Conservation (phyloP, 2,888 invertebrate species). For the Abrostola triplasia region DNA sequence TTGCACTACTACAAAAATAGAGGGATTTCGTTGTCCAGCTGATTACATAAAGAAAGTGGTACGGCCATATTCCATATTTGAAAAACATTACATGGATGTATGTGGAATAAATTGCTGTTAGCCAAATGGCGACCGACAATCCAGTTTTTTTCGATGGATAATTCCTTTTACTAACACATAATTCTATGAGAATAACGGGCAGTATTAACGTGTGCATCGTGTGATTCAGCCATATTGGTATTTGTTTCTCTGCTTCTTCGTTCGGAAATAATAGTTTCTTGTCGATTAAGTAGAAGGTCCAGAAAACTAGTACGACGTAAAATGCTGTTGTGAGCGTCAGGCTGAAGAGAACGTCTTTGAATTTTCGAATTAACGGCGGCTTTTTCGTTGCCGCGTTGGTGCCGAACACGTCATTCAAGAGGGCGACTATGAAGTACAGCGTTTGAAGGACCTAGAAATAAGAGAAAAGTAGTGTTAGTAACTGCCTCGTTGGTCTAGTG, state of each 20-base stretch:
- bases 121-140: slow-evolving; percentile 84
- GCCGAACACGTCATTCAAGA: slow-evolving; percentile 93
- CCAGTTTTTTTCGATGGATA: slow-evolving; percentile 92
- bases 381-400: slow-evolving; percentile 89
- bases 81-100: slow-evolving; percentile 92
- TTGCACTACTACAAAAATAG: slow-evolving; percentile 90
- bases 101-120: slow-evolving; percentile 90
- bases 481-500: too few relatives aligned
- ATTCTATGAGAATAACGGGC: slow-evolving; percentile 92
- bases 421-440: slow-evolving; percentile 91
- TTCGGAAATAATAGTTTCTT: slow-evolving; percentile 96
- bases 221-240: slow-evolving; percentile 97
- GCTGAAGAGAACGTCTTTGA: slow-evolving; percentile 90
- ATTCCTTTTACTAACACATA: slow-evolving; percentile 90
- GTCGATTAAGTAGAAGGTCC: slow-evolving; percentile 94
- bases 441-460: slow-evolving; percentile 91
- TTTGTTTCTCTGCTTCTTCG: slow-evolving; percentile 91
- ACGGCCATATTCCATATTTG: slow-evolving; percentile 94
- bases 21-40: slow-evolving; percentile 90
- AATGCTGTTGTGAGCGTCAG: slow-evolving; percentile 92
- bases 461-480: neutral
- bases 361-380: slow-evolving; percentile 89
- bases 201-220: slow-evolving; percentile 95
- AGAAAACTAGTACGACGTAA: slow-evolving; percentile 95
- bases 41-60: slow-evolving; percentile 94